Evolutionary conservation across 2,888 invertebrate genomes (phyloP), one percentile per base, ranked within the genome.

Genomic region (Nycteola revayana): DNA sequence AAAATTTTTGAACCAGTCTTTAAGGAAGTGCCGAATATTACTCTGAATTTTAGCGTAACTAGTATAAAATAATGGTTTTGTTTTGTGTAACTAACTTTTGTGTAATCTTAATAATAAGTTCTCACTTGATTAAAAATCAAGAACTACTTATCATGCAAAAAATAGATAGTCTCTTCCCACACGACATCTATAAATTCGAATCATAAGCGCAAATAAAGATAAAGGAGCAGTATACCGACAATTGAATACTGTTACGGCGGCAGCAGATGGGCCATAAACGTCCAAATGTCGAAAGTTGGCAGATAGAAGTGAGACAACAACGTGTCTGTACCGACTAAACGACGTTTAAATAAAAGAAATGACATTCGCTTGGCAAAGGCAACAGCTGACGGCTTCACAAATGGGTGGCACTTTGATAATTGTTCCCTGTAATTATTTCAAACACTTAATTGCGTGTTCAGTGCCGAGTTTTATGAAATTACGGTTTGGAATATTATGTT

Each of bases 261-360:
- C 62, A 52, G 61, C 75, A 75, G 75, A 79, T 80, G 76, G 70
- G 55, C 71, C 56, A 77, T 77, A 75, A 80, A 75, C 60, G 76
- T 73, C 65, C 59, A 60, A 74, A 76, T 69, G 76, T 71, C 67
- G 48, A 70, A 78, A 80, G 61, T 79, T 79, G 60, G 53, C 52
- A 64, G 44, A 58, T 62, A 66, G 35, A 44, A 56, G 54, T 53
- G 51, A 54, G 68, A 69, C 67, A 71, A 72, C 67, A 67, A 66
- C 58, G 62, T 58, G 58, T 50, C 52, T 32, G 20, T 37, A 43
- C 51, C 35, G 40, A 48, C 41, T 39, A 46, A 55, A 35, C 43
- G 51, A 20, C 54, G 55, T 56, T 68, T 66, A 69, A 66, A 56
- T 57, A 54, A 74, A 75, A 75, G 67, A 70, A 70, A 66, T 63